phyloP scores from a whole-genome alignment of 2,888 invertebrate genomes.

The Diarsia mendica region DNA sequence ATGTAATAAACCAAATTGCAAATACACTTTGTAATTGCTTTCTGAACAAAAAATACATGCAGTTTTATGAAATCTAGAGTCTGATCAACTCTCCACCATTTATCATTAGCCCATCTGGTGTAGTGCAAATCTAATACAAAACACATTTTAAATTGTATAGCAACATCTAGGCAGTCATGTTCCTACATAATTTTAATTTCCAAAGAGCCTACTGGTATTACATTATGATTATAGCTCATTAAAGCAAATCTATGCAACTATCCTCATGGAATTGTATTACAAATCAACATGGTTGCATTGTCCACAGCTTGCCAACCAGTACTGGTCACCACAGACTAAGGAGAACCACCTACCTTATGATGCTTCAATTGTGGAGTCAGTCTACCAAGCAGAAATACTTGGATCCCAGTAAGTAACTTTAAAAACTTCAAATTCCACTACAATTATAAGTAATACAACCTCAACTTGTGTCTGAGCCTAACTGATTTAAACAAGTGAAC shows the following conservation, averaged over 20 bases:
- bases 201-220: constrained; percentile 84
- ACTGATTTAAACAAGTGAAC: constrained; percentile 86
- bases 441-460: constrained; percentile 47
- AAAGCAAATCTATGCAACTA: constrained; percentile 84
- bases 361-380: constrained; percentile 95
- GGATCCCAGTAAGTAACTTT: constrained; percentile 93
- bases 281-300: constrained; percentile 84
- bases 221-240: constrained; percentile 46
- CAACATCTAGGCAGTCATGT: constrained; percentile 66
- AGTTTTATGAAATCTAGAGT: constrained; percentile 3
- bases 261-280: constrained; percentile 82
- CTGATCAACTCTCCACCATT: not conserved
- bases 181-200: constrained; percentile 46
- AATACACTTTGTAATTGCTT: not conserved
- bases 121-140: constrained; percentile 4
- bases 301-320: constrained; percentile 95
- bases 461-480: constrained; percentile 76
- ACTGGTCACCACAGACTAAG: constrained; percentile 97
- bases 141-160: constrained; percentile 1
- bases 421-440: constrained; percentile 47
- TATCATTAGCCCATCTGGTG: no score
- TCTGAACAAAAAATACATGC: not conserved
- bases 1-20: not conserved
- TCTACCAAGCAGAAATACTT: constrained; percentile 96
- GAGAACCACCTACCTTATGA: constrained; percentile 93